These are phyloP conservation scores for Tipula vernalis DNA, from an alignment of 2,888 invertebrate species.

Conservation along the genomic window DNA sequence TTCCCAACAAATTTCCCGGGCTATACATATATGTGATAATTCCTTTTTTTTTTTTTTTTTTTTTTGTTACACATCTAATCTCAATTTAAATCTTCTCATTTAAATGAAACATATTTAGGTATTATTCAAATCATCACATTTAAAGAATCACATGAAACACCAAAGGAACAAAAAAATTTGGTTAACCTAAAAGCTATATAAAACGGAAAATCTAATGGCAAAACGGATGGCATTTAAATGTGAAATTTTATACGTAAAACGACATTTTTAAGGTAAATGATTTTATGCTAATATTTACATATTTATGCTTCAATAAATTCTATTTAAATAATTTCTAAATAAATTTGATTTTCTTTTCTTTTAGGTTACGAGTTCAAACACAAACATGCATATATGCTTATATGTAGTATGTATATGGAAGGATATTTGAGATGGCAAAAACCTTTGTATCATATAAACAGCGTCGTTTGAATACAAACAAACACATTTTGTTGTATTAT, in stretches of 20 bases:
- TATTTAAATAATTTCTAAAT: conserved; percentile 4
- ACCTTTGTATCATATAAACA: neutral
- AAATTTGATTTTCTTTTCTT: neutral
- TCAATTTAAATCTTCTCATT: neutral
- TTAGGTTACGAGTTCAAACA: neutral
- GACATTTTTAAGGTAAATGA: neutral
- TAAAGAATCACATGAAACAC: neutral
- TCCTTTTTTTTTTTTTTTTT: no score
- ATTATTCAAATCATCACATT: neutral
- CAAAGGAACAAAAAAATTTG: neutral
- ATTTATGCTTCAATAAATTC: neutral
- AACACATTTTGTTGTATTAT: neutral
- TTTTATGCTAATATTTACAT: neutral
- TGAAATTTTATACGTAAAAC: neutral
- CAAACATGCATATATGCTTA: no score
- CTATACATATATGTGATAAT: neutral
- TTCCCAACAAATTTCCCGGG: neutral
- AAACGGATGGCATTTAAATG: neutral
- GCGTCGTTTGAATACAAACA: neutral
- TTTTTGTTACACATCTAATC: neutral
- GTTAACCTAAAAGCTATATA: neutral
- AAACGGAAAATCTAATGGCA: neutral
- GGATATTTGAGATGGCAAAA: neutral
- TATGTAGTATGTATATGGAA: neutral
- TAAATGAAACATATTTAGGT: neutral